Percentiles rank a stretch among this genome's conserved stretches.
Conservation (phyloP, 2,888 invertebrate genomes). For the Stenichneumon culpator region DNA sequence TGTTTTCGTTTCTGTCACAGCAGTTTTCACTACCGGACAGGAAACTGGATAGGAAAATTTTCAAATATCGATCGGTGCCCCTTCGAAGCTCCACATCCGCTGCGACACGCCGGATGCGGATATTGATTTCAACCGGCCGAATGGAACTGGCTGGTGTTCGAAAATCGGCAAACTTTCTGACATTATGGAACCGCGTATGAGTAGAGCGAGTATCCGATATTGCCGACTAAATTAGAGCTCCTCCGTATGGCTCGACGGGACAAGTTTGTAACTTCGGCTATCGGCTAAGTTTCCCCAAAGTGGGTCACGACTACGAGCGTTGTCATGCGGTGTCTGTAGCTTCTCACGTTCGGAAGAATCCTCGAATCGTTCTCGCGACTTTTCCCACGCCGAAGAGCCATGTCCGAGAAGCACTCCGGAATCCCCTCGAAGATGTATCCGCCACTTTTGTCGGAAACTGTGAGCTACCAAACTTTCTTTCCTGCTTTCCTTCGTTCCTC, state of each 20-base stretch:
- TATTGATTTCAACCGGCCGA: constrained; percentile 44
- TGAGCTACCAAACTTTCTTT: constrained; percentile 30
- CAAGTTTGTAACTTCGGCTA: constrained; percentile 56
- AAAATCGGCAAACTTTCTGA: constrained; percentile 43
- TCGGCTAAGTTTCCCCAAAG: constrained; percentile 37
- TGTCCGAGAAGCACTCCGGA: constrained; percentile 28
- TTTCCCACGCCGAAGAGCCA: not conserved
- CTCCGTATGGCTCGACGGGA: constrained; percentile 35
- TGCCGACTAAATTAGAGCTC: constrained; percentile 39
- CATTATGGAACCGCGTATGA: constrained; percentile 35
- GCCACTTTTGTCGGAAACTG: not conserved
- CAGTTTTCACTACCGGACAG: not conserved
- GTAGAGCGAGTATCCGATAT: constrained; percentile 35
- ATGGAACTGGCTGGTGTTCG: constrained; percentile 29
- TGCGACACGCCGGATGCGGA: constrained; percentile 15
- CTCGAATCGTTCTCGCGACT: not conserved
- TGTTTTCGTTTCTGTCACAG: not conserved
- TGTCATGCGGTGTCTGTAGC: not conserved
- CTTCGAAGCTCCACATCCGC: not conserved
- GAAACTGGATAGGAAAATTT: not conserved
- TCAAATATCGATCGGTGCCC: not conserved
- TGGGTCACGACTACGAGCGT: constrained; percentile 44
- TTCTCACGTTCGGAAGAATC: constrained; percentile 20
- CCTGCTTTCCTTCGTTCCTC: constrained; percentile 19
- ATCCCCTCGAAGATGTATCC: constrained; percentile 34